These are phyloP conservation scores for Oreohelix idahoensis DNA, from an alignment of 1,140 invertebrate species.

Conservation along the genomic window DNA sequence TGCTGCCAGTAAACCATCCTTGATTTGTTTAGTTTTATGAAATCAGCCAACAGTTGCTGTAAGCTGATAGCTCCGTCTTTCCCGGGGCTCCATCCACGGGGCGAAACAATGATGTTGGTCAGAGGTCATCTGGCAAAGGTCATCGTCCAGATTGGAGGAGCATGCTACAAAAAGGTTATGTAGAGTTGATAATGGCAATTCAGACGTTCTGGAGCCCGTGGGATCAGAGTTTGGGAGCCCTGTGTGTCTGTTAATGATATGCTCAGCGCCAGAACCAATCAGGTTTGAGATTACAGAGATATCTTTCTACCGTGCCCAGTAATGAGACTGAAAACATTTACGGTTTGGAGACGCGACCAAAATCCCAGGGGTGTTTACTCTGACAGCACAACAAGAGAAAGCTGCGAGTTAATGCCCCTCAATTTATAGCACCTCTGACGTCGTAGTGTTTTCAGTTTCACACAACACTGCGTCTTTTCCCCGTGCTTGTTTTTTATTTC, in stretches of 20 bases:
- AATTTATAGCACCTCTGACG: neutral
- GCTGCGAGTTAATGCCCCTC: neutral
- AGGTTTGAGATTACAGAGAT: neutral
- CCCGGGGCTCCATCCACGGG: too few relatives aligned
- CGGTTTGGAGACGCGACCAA: neutral
- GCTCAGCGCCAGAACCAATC: neutral
- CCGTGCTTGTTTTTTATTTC: neutral
- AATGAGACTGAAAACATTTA: neutral
- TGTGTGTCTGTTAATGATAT: neutral
- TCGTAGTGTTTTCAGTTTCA: neutral
- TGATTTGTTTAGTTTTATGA: too few relatives aligned
- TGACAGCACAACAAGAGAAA: neutral
- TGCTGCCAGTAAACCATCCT: too few relatives aligned
- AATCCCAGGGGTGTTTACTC: conserved; percentile 2
- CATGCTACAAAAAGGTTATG: neutral
- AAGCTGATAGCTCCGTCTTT: too few relatives aligned
- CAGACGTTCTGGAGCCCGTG: neutral
- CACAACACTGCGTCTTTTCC: too few relatives aligned
- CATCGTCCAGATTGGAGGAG: neutral
- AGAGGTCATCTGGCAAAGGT: conserved; percentile 10
- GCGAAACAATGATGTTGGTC: neutral
- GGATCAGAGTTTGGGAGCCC: neutral
- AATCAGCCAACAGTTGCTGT: too few relatives aligned
- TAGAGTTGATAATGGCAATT: neutral
- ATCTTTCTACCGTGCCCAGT: neutral